Base-by-base conservation (phyloP, 1,140 invertebrate genomes). In the Aphis gossypii region DNA sequence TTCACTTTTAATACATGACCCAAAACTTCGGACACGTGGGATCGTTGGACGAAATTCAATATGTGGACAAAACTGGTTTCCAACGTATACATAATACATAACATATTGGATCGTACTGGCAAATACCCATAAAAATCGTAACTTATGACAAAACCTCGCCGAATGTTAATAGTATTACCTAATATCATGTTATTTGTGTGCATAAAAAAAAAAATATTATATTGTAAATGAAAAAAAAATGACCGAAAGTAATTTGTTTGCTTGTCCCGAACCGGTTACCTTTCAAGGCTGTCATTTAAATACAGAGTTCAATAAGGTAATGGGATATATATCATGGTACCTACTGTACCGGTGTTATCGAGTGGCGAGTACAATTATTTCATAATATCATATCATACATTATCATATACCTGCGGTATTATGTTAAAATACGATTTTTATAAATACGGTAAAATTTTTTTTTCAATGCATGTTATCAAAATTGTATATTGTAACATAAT, bases 181-280 rank as follows among this genome's bases (percentile, higher is more conserved):
- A 89, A 89, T 51, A 54, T 30, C 21, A 23, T 54, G 87, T 54
- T 54, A 5, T 89, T 89, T 23, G 87, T 89, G 86, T 88, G 51
- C 23, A 90, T 90, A 41, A 60, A 60, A 90, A 60, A 90, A 90
- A 38, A 90, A 25, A 54, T 35, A 35, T 20, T 11, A 21, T 48
- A 48, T 87, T 51, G 25, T 25, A 90, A 20, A 60, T 23, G 54
- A 44, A 30, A 60, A 38, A 90, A 90, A 54, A 90, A 44, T 60
- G 23, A 90, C 88, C 51, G 35, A 90, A 90, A 90, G 88, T 90
- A 90, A 90, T 90, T 90, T 90, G 88, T 90, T 90, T 60, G 51
- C 56, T 90, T 44, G 54, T 90, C 54, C 18, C 56, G 14, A 90
- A 90, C 89, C 89, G 89, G 89, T 90, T 90, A 11, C 38, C 11